phyloP scores from a whole-genome alignment of 1,140 invertebrate genomes.

The Aphelenchoides avenae region DNA sequence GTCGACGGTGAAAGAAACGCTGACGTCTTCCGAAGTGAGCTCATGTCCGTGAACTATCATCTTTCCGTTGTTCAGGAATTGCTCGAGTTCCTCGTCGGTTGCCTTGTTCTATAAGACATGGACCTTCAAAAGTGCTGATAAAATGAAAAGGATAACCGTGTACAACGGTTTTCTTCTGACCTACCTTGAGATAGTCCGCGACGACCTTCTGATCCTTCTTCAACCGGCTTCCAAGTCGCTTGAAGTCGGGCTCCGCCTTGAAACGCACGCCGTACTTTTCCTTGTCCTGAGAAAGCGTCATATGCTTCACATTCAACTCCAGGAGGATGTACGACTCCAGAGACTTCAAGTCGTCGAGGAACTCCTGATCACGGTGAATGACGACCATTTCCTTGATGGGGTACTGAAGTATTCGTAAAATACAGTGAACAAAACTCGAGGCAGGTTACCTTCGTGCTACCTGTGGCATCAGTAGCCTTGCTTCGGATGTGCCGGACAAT shows the following conservation, averaged over 20 bases:
- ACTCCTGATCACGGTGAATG: conserved; percentile 77
- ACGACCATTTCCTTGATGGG: conserved; percentile 90
- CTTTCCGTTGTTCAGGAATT: conserved; percentile 70
- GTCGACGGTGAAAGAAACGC: conserved; percentile 75
- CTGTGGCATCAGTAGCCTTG: conserved; percentile 64
- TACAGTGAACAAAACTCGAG: not conserved
- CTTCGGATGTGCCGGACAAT: conserved; percentile 84
- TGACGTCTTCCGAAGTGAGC: conserved; percentile 75
- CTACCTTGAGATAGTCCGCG: conserved; percentile 72
- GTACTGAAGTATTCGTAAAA: conserved; percentile 65
- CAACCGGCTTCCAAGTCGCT: conserved; percentile 75
- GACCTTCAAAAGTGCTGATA: not conserved
- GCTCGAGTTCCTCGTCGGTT: conserved; percentile 74
- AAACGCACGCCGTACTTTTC: conserved; percentile 85
- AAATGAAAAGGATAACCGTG: not conserved
- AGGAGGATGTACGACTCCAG: conserved; percentile 75
- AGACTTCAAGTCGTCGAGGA: conserved; percentile 75
- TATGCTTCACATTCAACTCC: conserved; percentile 83
- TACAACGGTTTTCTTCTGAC: conserved; percentile 13
- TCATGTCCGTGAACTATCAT: conserved; percentile 72
- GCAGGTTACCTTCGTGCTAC: conserved; percentile 71
- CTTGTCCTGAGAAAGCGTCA: conserved; percentile 87
- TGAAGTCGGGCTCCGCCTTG: conserved; percentile 86
- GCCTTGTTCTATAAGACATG: conserved; percentile 64
- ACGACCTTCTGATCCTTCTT: conserved; percentile 85